Evolutionary conservation across 1,140 invertebrate species (phyloP).

Genomic region (Hycleus cichorii): DNA sequence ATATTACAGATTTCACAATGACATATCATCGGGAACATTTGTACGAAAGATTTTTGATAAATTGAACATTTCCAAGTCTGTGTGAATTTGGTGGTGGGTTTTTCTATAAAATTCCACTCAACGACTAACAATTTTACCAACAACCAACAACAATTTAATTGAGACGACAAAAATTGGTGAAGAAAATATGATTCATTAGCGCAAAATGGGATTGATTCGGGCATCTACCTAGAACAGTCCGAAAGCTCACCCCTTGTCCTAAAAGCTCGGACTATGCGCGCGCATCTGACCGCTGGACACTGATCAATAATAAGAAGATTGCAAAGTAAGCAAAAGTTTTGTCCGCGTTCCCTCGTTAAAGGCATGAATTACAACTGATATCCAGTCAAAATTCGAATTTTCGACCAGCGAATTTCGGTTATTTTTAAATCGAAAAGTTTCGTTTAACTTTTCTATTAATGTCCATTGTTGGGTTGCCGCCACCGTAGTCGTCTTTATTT

Average conservation of each 20-base stretch:
- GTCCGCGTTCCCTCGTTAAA: slow-evolving; percentile 20
- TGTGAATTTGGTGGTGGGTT: too few relatives aligned
- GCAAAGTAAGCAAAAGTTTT: slow-evolving; percentile 41
- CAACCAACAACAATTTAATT: background rate
- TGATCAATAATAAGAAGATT: slow-evolving; percentile 43
- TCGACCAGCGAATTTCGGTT: too few relatives aligned
- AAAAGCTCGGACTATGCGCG: slow-evolving; percentile 26
- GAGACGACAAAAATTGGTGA: background rate
- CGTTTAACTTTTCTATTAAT: background rate
- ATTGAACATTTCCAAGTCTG: slow-evolving; percentile 17
- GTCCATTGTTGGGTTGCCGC: slow-evolving; percentile 17
- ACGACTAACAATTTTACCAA: background rate
- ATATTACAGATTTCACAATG: slow-evolving; percentile 38
- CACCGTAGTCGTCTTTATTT: slow-evolving; percentile 20
- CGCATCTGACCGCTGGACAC: slow-evolving; percentile 38
- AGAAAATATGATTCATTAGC: slow-evolving; percentile 35
- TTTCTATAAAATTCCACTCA: too few relatives aligned
- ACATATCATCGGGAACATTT: slow-evolving; percentile 39
- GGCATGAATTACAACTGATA: background rate
- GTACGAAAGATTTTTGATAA: slow-evolving; percentile 38
- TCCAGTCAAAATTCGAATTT: too few relatives aligned
- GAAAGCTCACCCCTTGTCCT: slow-evolving; percentile 12
- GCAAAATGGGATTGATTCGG: slow-evolving; percentile 38
- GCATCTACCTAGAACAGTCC: slow-evolving; percentile 25
- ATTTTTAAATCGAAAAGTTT: background rate